Evolutionary conservation across 2,797 vertebrate species (phyloP), one percentile per base, ranked within the genome.

Genomic region (Macroramphosus scolopax): DNA sequence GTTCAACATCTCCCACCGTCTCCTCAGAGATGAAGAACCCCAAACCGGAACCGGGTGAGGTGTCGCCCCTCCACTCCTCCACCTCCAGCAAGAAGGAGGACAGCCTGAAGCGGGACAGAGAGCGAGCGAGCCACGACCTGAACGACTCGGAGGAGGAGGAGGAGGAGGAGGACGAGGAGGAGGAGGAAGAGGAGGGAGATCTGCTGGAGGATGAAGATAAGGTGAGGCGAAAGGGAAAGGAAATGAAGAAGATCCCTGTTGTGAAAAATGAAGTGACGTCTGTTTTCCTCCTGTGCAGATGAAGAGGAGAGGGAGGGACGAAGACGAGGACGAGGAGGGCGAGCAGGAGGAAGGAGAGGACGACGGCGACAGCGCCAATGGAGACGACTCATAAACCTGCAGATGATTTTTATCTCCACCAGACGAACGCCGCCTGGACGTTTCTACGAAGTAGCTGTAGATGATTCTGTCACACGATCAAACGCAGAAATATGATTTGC

Each of bases 331-430:
- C 20, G 92, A 94, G 61, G 92, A 93, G 63, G 89, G 87, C 0
- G 88, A 87, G 47, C 85, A 88, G 0, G 84, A 87, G 54, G 92
- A 93, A 71, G 92, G 92, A 41, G 94, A 93, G 6, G 92, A 93
- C 38, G 93, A 94, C 36, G 89, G 82, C 6, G 92, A 95, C 89
- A 96, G 93, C 33, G 72, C 93, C 53, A 94, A 95, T 61, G 92
- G 93, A 2, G 92, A 93, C 0, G 87, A 90, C 80, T 92, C 90
- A 50, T 94, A 93, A 6, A 29, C 10, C 31, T 48, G 51, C 45
- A 68, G 31, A 17, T 61, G 54, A 43, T 35, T 61, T n/a, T n/a
- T n/a, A n/a, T n/a, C n/a, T n/a, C n/a, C n/a, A n/a, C n/a, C n/a
- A n/a, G n/a, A n/a, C n/a, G n/a, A n/a, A n/a, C n/a, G 61, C 56